phyloP scores from a whole-genome alignment of 2,797 vertebrate genomes.

The Erithacus rubecula region DNA sequence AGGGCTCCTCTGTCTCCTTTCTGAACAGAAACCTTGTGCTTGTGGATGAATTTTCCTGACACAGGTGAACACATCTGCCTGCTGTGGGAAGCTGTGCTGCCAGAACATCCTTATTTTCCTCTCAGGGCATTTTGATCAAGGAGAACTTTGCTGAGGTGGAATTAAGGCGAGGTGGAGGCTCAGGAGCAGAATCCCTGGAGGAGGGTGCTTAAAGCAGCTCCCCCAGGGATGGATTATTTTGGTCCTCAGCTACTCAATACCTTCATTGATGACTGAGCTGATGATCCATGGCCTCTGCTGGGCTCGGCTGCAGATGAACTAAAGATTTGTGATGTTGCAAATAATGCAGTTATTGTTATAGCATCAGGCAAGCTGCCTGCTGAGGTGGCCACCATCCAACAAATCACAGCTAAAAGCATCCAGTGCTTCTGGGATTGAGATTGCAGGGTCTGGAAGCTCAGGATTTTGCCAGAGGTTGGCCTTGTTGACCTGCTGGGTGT shows the following conservation, averaged over 20 bases:
- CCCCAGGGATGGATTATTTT: conserved; percentile 1
- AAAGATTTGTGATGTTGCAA: conserved; percentile 11
- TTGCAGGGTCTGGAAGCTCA: neutral
- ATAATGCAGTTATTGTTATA: neutral
- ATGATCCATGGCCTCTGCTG: neutral
- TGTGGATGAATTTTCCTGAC: too few relatives aligned
- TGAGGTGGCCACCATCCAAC: neutral
- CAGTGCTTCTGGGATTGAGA: neutral
- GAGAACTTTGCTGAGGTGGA: neutral
- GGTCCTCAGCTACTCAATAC: neutral
- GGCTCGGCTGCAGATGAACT: neutral
- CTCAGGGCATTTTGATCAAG: neutral
- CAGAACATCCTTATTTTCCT: neutral
- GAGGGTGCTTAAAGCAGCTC: neutral
- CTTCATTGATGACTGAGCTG: neutral
- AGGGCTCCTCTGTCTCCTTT: too few relatives aligned
- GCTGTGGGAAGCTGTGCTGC: neutral
- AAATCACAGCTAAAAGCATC: neutral
- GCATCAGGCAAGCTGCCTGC: neutral
- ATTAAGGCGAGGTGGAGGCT: neutral
- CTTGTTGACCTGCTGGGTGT: neutral
- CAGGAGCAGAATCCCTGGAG: neutral
- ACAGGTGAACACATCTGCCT: neutral
- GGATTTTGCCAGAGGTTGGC: neutral
- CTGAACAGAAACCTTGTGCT: too few relatives aligned